These are phyloP conservation scores for Lucilia cuprina DNA, from an alignment of 1,140 invertebrate genomes.

Conservation along the genomic window DNA sequence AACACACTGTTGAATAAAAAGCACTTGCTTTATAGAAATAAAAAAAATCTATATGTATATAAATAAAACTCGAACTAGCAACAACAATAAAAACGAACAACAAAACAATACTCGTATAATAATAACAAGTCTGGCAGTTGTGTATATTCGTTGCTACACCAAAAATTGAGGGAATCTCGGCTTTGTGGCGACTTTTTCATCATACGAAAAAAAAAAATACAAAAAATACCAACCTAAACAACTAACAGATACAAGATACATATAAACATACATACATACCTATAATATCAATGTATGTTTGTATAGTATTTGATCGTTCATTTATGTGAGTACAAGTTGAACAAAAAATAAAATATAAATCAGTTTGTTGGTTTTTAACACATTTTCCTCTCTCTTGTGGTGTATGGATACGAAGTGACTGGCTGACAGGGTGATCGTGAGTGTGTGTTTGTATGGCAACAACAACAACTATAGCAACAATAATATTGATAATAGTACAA, in stretches of 20 bases:
- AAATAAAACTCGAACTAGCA: neutral
- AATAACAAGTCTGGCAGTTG: conserved; percentile 2
- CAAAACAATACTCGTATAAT: neutral
- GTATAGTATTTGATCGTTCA: too few relatives aligned
- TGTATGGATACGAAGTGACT: neutral
- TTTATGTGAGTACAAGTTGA: too few relatives aligned
- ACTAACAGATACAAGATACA: neutral
- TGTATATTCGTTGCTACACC: neutral
- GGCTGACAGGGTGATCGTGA: too few relatives aligned
- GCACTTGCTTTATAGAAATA: conserved; percentile 24
- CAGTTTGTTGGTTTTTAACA: conserved; percentile 13
- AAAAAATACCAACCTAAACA: neutral
- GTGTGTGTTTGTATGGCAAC: neutral
- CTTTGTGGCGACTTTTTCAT: conserved; percentile 31
- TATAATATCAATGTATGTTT: neutral
- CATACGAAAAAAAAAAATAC: too few relatives aligned
- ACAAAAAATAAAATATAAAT: neutral
- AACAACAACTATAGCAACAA: conserved; percentile 1
- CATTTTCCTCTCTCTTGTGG: neutral
- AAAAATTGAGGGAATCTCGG: conserved; percentile 32
- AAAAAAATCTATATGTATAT: neutral
- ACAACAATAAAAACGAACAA: neutral
- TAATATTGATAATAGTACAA: neutral
- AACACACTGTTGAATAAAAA: neutral
- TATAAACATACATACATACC: neutral